Percentiles rank a stretch among this genome's conserved stretches.
Conservation (phyloP, 1,140 invertebrate species). For the Ectropis grisescens region DNA sequence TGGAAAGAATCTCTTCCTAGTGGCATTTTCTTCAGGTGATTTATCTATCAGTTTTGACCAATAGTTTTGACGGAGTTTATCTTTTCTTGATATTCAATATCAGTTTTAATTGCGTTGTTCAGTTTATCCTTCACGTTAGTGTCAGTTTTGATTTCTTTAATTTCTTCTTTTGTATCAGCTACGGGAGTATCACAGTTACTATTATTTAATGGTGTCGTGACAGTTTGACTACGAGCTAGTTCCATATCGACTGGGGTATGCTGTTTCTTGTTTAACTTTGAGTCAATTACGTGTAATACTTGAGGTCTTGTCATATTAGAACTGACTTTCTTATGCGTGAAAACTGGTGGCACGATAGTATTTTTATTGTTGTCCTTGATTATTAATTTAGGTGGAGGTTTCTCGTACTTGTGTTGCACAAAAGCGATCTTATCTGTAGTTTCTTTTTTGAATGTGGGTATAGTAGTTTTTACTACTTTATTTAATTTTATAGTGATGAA, state of each 20-base stretch:
- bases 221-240: constrained; percentile 2
- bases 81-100: constrained; percentile 76
- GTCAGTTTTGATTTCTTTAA: constrained; percentile 27
- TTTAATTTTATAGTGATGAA: constrained; percentile 64
- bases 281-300: constrained; percentile 70
- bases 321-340: constrained; percentile 18
- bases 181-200: constrained; percentile 10
- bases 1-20: constrained; percentile 26
- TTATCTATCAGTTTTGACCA: constrained; percentile 75
- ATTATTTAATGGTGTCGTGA: constrained; percentile 17
- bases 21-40: constrained; percentile 26
- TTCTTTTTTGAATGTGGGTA: constrained; percentile 54
- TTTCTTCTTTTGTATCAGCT: constrained; percentile 16
- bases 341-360: constrained; percentile 13
- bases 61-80: constrained; percentile 76
- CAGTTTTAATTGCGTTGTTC: constrained; percentile 63
- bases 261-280: constrained; percentile 32
- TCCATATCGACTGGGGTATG: constrained; percentile 11
- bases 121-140: constrained; percentile 59
- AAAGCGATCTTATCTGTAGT: constrained; percentile 38
- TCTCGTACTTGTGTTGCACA: constrained; percentile 40
- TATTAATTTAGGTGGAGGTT: constrained; percentile 53
- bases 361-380: constrained; percentile 50
- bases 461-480: constrained; percentile 53
- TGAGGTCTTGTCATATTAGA: constrained; percentile 72